Conservation (phyloP, 2,113 vertebrate genomes). For the Hirundichthys speculiger region DNA sequence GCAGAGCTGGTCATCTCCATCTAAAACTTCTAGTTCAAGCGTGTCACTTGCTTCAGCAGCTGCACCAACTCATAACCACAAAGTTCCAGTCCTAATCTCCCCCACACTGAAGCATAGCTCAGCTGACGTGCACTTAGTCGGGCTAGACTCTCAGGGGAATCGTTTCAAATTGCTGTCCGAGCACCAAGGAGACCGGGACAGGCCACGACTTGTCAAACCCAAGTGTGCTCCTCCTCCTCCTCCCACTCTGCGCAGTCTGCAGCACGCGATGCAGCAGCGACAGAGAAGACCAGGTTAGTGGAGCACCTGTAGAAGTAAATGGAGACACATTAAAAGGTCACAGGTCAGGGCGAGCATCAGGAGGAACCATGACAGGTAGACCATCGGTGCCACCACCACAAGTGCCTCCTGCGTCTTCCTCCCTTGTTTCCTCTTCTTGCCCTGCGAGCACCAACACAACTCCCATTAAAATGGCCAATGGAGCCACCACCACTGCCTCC, state of each 20-base stretch:
- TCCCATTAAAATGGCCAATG: slow-evolving; percentile 91
- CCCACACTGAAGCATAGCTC: slow-evolving; percentile 93
- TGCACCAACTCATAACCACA: slow-evolving; percentile 90
- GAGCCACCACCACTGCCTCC: slow-evolving; percentile 74
- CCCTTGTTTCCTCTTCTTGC: slow-evolving; percentile 62
- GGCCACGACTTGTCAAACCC: slow-evolving; percentile 94
- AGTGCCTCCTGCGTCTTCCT: slow-evolving; percentile 86
- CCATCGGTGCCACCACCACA: slow-evolving; percentile 90
- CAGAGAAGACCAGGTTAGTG: slow-evolving; percentile 80
- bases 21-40: slow-evolving; percentile 81
- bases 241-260: slow-evolving; percentile 86
- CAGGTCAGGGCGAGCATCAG: slow-evolving; percentile 73
- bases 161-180: slow-evolving; percentile 97
- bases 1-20: slow-evolving; percentile 88
- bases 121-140: slow-evolving; percentile 92
- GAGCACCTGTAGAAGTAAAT: slow-evolving; percentile 75
- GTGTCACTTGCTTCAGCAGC: slow-evolving; percentile 76
- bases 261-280: slow-evolving; percentile 78
- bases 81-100: slow-evolving; percentile 98
- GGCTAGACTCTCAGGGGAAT: slow-evolving; percentile 98
- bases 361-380: slow-evolving; percentile 82
- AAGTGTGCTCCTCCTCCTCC: slow-evolving; percentile 96
- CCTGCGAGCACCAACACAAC: slow-evolving; percentile 61
- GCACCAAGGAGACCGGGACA: slow-evolving; percentile 92
- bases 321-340: slow-evolving; percentile 85